These are phyloP conservation scores for Molossus molossus DNA, from an alignment of 2,797 vertebrate species.

Conservation along the genomic window DNA sequence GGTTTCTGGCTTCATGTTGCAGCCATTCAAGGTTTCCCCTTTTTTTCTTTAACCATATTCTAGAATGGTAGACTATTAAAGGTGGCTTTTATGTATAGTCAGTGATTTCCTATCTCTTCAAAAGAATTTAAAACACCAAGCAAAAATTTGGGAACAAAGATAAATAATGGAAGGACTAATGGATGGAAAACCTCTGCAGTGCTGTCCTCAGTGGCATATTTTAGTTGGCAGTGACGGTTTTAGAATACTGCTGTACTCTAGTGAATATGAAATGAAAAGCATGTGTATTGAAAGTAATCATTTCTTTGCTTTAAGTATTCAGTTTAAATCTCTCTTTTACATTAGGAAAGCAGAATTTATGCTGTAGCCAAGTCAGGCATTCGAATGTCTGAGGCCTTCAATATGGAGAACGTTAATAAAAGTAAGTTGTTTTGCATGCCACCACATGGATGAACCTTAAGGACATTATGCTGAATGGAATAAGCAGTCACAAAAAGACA, in stretches of 20 bases:
- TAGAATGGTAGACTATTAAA: neutral
- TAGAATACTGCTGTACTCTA: conserved; percentile 62
- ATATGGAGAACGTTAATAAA: conserved; percentile 92
- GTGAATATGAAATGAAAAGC: conserved; percentile 67
- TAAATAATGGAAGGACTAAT: conserved; percentile 45
- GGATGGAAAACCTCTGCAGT: neutral
- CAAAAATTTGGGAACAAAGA: conserved; percentile 50
- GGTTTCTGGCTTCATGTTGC: conserved; percentile 3
- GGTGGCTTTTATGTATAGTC: neutral
- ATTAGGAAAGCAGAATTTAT: conserved; percentile 98
- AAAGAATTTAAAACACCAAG: conserved; percentile 66
- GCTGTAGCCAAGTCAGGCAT: conserved; percentile 98
- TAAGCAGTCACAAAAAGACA: conserved; percentile 14
- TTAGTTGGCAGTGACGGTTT: conserved; percentile 61
- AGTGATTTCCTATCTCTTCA: neutral
- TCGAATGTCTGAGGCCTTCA: conserved; percentile 95
- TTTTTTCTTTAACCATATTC: conserved; percentile 4
- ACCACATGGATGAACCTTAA: neutral
- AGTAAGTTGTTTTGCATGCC: conserved; percentile 90
- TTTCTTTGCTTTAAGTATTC: conserved; percentile 68
- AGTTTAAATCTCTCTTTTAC: conserved; percentile 83
- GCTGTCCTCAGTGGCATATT: conserved; percentile 58
- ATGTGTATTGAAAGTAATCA: conserved; percentile 53
- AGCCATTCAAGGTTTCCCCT: neutral
- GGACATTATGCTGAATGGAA: neutral